Percentiles rank a stretch among this genome's conserved stretches.
These are phyloP conservation scores for Parotia lawesii DNA, from an alignment of 2,113 vertebrate species.

Conservation along the genomic window DNA sequence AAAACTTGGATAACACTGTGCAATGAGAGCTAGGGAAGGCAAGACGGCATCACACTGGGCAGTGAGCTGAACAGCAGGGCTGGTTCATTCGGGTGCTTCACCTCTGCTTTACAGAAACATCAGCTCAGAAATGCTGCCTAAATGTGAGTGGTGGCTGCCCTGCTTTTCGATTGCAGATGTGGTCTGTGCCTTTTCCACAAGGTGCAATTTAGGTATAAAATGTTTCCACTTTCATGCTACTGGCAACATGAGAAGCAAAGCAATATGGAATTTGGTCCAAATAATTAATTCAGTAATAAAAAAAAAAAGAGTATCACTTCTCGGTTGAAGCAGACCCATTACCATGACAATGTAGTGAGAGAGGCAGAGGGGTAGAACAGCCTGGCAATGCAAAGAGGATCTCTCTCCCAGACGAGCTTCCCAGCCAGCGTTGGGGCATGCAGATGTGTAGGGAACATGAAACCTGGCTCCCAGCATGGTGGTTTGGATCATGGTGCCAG, in stretches of 20 bases:
- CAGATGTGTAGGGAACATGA: rapidly evolving
- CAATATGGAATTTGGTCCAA: not conserved
- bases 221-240: not conserved
- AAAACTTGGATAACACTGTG: not conserved
- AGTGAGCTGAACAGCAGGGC: not conserved
- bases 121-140: not conserved
- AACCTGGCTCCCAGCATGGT: not conserved
- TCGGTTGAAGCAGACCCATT: not conserved
- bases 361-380: not conserved
- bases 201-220: not conserved
- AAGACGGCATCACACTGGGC: not conserved
- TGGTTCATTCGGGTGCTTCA: rapidly evolving
- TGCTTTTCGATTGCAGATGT: not conserved
- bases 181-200: not conserved
- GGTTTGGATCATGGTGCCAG: not conserved
- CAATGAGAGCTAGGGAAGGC: not conserved
- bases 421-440: rapidly evolving
- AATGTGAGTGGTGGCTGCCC: not conserved
- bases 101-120: not conserved
- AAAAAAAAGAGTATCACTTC: not conserved
- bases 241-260: not conserved
- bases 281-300: not conserved
- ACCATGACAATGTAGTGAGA: not conserved
- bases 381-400: not conserved
- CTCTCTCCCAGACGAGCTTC: rapidly evolving